Base-by-base conservation (phyloP, 2,888 invertebrate genomes). In the Elegia similella region DNA sequence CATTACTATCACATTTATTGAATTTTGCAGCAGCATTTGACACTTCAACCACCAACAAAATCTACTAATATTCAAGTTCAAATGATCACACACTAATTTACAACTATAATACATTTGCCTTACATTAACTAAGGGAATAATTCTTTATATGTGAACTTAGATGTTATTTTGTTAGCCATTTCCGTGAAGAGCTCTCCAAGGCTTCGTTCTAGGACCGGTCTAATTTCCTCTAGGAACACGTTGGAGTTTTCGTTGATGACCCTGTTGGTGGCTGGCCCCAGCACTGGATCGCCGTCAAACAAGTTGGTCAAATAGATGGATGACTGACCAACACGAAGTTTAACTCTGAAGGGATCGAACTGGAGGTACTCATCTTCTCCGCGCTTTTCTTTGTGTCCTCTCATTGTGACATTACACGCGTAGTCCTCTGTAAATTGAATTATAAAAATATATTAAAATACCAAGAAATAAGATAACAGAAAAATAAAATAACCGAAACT, bases 151-250 rank as follows among this genome's bases (percentile, higher is more conserved):
- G 95, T 94, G 73, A 95, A 95, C 57, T 92, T 93, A 12, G 92
- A 88, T 0, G 95, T 94, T 61, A 95, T 94, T 76, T 93, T 94
- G 70, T 95, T 95, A 0, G 95, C 94, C 72, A 95, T 94, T 62
- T 93, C 93, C 0, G 95, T 94, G 68, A 95, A 94, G 59, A 94
- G 92, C 50, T 94, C 93, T 1, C 93, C 92, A 46, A 95, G 86
- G 13, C 94, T 92, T 46, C 89, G 81, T 70, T 95, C 95, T 70
- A 95, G 73, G 17, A 93, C 93, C 7, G 95, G 95, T 62, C 91
- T 92, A 65, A 95, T 92, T 82, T 95, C 95, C 62, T 93, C 92
- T n/a, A 95, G 72, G 69, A 95, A 93, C 0, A 95, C 82, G 61
- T 93, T 93, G 7, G 94, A 93, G 77, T 95, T 95, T 44, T 94